Percentiles rank a stretch among this genome's conserved stretches.
phyloP scores from a whole-genome alignment of 92 coral and sea anemone species.

The Bergia sp. region DNA sequence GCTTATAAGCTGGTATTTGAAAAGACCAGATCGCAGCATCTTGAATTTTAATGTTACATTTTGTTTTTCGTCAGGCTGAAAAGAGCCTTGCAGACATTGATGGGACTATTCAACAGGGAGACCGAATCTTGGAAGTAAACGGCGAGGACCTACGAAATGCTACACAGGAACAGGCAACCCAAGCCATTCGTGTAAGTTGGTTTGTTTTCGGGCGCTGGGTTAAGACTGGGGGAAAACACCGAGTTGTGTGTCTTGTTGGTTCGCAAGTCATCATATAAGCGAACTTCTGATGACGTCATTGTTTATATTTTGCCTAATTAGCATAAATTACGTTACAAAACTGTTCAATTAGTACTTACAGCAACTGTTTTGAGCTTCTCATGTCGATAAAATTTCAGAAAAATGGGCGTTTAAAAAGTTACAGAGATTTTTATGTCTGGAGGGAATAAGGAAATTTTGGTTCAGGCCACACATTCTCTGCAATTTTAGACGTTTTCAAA shows the following conservation, averaged over 20 bases:
- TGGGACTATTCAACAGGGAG: conserved; percentile 77
- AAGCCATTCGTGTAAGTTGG: conserved; percentile 59
- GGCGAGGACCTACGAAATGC: conserved; percentile 60
- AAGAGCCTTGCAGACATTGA: conserved; percentile 71
- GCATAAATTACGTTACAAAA: no score
- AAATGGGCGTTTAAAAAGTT: no score
- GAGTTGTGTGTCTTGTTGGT: not conserved
- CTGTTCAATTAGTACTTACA: no score
- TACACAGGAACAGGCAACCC: conserved; percentile 79
- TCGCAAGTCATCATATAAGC: not conserved
- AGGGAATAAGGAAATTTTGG: no score
- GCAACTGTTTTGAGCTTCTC: no score
- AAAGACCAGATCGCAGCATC: not conserved
- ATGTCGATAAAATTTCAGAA: no score
- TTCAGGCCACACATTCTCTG: no score
- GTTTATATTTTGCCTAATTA: no score
- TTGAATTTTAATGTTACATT: not conserved
- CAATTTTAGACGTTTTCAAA: no score
- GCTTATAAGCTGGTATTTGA: not conserved
- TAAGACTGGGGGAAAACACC: not conserved
- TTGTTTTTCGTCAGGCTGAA: conserved; percentile 52
- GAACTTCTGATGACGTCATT: no score
- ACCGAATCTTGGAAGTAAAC: conserved; percentile 73
- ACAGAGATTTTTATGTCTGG: no score
- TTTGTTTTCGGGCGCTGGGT: not conserved